These are phyloP conservation scores for Apostichopus leukothele DNA, from an alignment of 53 echinoderm and acorn worm genomes.

Conservation along the genomic window DNA sequence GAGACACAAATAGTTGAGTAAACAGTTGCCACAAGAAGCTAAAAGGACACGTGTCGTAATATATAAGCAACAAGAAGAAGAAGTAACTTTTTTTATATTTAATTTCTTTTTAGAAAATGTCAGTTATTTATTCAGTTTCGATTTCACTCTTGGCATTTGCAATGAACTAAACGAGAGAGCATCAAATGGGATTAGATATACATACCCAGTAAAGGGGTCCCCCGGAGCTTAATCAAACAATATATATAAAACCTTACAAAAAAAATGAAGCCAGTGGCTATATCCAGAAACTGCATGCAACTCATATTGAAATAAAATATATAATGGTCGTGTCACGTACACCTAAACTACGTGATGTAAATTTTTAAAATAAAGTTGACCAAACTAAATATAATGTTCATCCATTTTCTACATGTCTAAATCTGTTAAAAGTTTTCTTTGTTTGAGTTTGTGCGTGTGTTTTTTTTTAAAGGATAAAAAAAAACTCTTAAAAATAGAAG, in stretches of 20 bases:
- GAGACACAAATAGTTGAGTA: neutral
- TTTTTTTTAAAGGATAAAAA: too few relatives aligned
- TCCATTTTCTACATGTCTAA: too few relatives aligned
- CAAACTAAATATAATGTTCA: too few relatives aligned
- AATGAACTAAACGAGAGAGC: neutral
- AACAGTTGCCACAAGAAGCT: neutral
- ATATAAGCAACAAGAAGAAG: neutral
- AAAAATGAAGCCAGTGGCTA: too few relatives aligned
- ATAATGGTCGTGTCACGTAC: neutral
- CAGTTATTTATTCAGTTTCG: neutral
- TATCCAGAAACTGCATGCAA: too few relatives aligned
- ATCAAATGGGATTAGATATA: neutral
- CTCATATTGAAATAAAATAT: neutral
- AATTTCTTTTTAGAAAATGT: neutral
- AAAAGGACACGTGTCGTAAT: neutral
- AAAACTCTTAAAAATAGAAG: too few relatives aligned
- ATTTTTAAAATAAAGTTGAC: too few relatives aligned
- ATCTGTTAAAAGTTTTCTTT: too few relatives aligned
- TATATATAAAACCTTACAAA: neutral
- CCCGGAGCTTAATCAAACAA: neutral
- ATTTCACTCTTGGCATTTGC: neutral
- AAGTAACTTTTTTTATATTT: neutral
- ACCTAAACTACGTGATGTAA: neutral
- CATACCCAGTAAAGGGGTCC: neutral
- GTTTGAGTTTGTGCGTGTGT: too few relatives aligned